phyloP scores from a whole-genome alignment of 2,797 vertebrate genomes.

The Cyclura pinguis region DNA sequence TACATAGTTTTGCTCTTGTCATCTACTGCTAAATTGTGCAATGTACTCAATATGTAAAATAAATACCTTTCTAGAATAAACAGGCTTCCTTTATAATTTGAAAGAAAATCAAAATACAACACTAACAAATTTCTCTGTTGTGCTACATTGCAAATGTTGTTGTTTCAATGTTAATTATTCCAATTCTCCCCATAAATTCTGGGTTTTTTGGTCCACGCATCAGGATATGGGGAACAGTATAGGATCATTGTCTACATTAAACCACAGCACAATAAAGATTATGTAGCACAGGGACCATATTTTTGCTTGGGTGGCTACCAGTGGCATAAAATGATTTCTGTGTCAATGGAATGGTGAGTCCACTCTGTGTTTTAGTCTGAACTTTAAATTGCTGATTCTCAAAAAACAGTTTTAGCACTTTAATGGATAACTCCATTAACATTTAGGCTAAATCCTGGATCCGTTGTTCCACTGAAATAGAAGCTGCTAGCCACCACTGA shows the following conservation, averaged over 20 bases:
- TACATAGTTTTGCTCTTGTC: neutral
- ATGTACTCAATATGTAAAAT: neutral
- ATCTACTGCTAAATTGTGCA: neutral
- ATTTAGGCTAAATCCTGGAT: too few species aligned
- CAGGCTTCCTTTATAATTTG: neutral
- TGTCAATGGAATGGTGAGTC: neutral
- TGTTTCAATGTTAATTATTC: constrained; percentile 20
- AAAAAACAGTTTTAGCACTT: too few species aligned
- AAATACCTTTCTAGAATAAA: neutral
- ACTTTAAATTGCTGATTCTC: too few species aligned
- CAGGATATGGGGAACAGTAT: neutral
- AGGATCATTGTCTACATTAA: neutral
- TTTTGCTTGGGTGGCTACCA: neutral
- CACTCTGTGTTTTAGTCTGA: neutral
- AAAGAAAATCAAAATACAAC: neutral
- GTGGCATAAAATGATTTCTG: too few species aligned
- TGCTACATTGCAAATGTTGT: constrained; percentile 16
- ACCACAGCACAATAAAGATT: neutral
- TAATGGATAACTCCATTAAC: too few species aligned
- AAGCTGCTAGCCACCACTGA: too few species aligned
- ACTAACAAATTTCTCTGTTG: neutral
- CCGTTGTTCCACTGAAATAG: too few species aligned
- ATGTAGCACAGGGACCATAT: neutral
- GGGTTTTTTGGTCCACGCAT: neutral
- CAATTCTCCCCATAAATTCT: neutral